Evolutionary conservation across 2,888 invertebrate species (phyloP).

Genomic region (Eupsilia transversa): DNA sequence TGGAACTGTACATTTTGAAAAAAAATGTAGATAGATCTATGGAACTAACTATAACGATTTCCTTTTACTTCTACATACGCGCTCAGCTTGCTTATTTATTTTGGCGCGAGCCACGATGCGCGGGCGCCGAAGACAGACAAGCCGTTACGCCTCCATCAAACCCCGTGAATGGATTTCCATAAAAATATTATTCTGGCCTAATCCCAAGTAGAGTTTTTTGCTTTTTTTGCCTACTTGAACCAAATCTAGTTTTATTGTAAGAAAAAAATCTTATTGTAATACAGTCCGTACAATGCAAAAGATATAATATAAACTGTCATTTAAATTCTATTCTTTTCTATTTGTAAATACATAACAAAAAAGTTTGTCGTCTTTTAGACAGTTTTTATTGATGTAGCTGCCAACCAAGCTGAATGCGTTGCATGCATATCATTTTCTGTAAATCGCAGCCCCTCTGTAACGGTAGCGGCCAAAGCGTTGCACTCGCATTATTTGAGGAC

Average conservation of each 20-base stretch:
- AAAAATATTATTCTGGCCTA: conserved; percentile 69
- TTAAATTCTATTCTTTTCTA: conserved; percentile 45
- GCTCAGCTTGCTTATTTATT: conserved; percentile 84
- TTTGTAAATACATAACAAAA: conserved; percentile 39
- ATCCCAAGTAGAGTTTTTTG: conserved; percentile 32
- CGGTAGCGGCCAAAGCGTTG: conserved; percentile 78
- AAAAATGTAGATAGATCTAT: conserved; percentile 38
- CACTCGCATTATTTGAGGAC: conserved; percentile 69
- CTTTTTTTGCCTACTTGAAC: conserved; percentile 27
- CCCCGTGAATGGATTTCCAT: conserved; percentile 78
- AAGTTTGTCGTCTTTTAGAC: conserved; percentile 25
- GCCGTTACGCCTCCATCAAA: conserved; percentile 83
- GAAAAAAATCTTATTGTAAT: background rate
- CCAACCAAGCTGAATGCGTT: conserved; percentile 72
- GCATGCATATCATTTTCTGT: conserved; percentile 74
- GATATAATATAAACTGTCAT: conserved; percentile 25
- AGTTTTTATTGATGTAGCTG: conserved; percentile 37
- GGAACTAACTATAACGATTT: conserved; percentile 65
- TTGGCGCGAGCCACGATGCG: conserved; percentile 85
- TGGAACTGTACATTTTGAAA: background rate
- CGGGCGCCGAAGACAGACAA: conserved; percentile 85
- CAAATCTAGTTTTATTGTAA: conserved; percentile 24
- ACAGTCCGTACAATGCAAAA: conserved; percentile 7
- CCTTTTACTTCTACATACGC: conserved; percentile 64
- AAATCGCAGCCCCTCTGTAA: conserved; percentile 81